Percentiles rank a stretch among this genome's conserved stretches.
Evolutionary conservation across 2,888 invertebrate species (phyloP).

Genomic region (Ecdyonurus torrentis): DNA sequence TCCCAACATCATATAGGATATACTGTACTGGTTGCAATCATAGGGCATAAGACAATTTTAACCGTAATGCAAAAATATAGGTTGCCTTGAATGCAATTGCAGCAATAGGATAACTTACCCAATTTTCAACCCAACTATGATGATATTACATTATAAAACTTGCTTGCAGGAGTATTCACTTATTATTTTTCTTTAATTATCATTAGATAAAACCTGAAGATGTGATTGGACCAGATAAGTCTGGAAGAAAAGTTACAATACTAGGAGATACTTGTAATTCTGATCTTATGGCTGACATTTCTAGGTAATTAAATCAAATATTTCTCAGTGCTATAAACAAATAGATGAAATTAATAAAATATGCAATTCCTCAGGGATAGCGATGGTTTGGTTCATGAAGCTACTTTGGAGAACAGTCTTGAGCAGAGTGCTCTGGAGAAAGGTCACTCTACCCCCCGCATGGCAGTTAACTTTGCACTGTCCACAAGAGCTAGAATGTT

Average conservation of each 20-base stretch:
- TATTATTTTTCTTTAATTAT: no score
- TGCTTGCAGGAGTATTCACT: no score
- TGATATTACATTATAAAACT: no score
- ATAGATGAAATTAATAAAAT: neutral
- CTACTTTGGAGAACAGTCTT: slow-evolving; percentile 23
- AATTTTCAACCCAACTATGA: no score
- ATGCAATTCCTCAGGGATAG: slow-evolving; percentile 15
- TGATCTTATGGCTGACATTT: slow-evolving; percentile 20
- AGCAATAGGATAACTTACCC: no score
- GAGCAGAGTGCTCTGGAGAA: slow-evolving; percentile 22
- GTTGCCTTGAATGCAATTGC: no score
- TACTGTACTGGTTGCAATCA: no score
- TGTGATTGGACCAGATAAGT: slow-evolving; percentile 21
- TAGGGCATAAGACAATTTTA: no score
- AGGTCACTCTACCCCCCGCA: slow-evolving; percentile 28
- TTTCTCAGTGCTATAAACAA: neutral
- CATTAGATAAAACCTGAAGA: slow-evolving; percentile 18
- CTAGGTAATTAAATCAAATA: slow-evolving; percentile 15
- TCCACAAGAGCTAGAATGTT: slow-evolving; percentile 20
- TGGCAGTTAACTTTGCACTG: slow-evolving; percentile 25
- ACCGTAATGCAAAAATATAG: no score
- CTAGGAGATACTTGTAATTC: slow-evolving; percentile 27
- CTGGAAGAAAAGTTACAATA: slow-evolving; percentile 24
- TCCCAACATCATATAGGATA: no score
- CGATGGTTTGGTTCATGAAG: slow-evolving; percentile 27